These are phyloP conservation scores for Stictocephala bisonia DNA, from an alignment of 2,888 invertebrate species.

Conservation along the genomic window DNA sequence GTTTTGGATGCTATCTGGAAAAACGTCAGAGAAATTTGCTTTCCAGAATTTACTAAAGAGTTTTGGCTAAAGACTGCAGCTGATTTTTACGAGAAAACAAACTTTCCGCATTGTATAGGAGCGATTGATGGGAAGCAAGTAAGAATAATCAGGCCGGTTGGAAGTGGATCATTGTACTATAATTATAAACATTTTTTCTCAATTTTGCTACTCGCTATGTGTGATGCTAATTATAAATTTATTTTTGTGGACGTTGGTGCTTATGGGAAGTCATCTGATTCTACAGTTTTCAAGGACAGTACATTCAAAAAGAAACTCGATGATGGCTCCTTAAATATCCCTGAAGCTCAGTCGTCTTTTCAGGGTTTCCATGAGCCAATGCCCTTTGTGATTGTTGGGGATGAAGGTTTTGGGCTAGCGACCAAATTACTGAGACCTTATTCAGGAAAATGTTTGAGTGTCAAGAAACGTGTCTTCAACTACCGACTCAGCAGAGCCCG, in stretches of 20 bases:
- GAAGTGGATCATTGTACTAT: conserved; percentile 56
- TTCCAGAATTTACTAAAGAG: conserved; percentile 1
- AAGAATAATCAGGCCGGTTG: conserved; percentile 53
- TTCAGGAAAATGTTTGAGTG: conserved; percentile 51
- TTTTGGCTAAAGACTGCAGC: conserved; percentile 29
- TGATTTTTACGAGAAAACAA: conserved; percentile 47
- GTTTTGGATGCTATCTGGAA: conserved; percentile 32
- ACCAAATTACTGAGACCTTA: conserved; percentile 51
- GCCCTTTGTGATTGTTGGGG: conserved; percentile 52
- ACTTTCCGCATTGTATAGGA: conserved; percentile 60
- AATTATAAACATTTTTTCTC: conserved; percentile 58
- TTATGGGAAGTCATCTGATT: conserved; percentile 51
- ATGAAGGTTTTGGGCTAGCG: conserved; percentile 52
- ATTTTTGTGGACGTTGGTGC: conserved; percentile 57
- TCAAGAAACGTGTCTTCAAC: conserved; percentile 54
- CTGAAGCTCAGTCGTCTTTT: conserved; percentile 4
- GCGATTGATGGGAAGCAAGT: conserved; percentile 56
- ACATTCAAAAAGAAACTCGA: conserved; percentile 29
- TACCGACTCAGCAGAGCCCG: conserved; percentile 56
- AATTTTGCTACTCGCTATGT: conserved; percentile 55
- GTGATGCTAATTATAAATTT: conserved; percentile 56
- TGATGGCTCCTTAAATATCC: conserved; percentile 42
- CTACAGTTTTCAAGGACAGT: conserved; percentile 23
- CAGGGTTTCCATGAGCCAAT: conserved; percentile 17
- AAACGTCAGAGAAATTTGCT: conserved; percentile 11